Conservation (phyloP, 2,797 vertebrate species). For the Notolepis coatsorum region DNA sequence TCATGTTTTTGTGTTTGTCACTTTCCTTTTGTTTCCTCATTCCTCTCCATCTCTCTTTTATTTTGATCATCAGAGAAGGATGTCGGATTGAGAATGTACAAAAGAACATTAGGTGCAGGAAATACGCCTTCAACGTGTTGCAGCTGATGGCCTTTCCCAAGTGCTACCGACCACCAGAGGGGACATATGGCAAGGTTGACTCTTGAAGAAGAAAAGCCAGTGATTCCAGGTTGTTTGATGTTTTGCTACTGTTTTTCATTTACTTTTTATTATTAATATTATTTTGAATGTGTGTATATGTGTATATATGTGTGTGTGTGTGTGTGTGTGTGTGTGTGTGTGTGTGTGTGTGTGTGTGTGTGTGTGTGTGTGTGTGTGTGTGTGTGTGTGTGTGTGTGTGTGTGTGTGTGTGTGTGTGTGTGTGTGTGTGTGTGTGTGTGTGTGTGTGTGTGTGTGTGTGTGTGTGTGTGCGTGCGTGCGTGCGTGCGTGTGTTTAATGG, state of each 20-base stretch:
- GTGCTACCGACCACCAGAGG: conserved; percentile 96
- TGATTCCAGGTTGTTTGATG: not conserved
- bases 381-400: too few species aligned
- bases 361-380: too few species aligned
- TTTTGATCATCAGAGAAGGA: conserved; percentile 91
- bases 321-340: too few species aligned
- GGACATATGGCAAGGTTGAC: conserved; percentile 97
- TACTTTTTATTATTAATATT: not conserved
- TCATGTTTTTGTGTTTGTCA: conserved; percentile 35
- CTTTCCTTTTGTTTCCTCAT: conserved; percentile 28
- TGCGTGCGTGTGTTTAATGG: not conserved
- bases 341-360: too few species aligned
- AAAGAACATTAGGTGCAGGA: conserved; percentile 99
- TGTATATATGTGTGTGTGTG: too few species aligned
- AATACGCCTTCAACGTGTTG: conserved; percentile 99
- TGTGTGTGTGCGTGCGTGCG: too few species aligned
- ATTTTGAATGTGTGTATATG: too few species aligned
- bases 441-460: too few species aligned
- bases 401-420: too few species aligned
- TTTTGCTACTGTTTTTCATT: not conserved
- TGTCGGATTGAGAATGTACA: conserved; percentile 99
- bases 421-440: too few species aligned
- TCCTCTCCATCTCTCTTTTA: conserved; percentile 30
- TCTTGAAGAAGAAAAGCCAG: conserved; percentile 77
- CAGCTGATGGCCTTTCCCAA: conserved; percentile 99